Evolutionary conservation across 1,140 invertebrate genomes (phyloP).

Genomic region (Phocides pigmalion): DNA sequence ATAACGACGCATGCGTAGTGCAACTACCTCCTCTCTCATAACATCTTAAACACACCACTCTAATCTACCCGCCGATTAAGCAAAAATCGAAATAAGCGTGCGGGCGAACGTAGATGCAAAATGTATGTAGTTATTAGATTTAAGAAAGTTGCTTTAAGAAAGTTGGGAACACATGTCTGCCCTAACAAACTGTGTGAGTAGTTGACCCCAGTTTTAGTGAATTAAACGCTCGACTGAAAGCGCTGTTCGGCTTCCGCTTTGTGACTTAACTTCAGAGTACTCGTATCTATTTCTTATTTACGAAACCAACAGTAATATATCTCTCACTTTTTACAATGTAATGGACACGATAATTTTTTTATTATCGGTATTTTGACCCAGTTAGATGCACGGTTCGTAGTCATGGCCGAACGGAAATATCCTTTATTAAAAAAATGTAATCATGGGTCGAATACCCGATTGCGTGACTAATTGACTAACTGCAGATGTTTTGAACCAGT

Average conservation of each 20-base stretch:
- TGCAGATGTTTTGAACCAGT: too few relatives aligned
- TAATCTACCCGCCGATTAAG: conserved; percentile 31
- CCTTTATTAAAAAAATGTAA: too few relatives aligned
- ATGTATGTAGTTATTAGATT: conserved; percentile 38
- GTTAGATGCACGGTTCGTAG: too few relatives aligned
- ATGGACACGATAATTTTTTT: too few relatives aligned
- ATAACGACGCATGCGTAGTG: conserved; percentile 58
- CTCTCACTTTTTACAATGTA: too few relatives aligned
- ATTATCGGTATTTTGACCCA: too few relatives aligned
- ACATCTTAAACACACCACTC: conserved; percentile 51
- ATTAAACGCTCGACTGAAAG: conserved; percentile 46
- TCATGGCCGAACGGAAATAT: too few relatives aligned
- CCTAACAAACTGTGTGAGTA: conserved; percentile 47
- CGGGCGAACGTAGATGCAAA: conserved; percentile 23
- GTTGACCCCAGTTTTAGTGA: conserved; percentile 52
- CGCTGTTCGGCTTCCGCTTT: conserved; percentile 31
- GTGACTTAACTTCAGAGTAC: conserved; percentile 24
- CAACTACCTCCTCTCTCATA: conserved; percentile 54
- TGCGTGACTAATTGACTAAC: too few relatives aligned
- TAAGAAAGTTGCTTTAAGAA: conserved; percentile 54
- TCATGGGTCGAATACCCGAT: too few relatives aligned
- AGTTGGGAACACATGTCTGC: conserved; percentile 59
- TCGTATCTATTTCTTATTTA: conserved; percentile 16
- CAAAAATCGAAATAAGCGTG: conserved; percentile 40
- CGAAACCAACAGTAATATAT: conserved; percentile 16